These are phyloP conservation scores for Aleiodes leptofemur DNA, from an alignment of 2,888 invertebrate genomes.

Conservation along the genomic window DNA sequence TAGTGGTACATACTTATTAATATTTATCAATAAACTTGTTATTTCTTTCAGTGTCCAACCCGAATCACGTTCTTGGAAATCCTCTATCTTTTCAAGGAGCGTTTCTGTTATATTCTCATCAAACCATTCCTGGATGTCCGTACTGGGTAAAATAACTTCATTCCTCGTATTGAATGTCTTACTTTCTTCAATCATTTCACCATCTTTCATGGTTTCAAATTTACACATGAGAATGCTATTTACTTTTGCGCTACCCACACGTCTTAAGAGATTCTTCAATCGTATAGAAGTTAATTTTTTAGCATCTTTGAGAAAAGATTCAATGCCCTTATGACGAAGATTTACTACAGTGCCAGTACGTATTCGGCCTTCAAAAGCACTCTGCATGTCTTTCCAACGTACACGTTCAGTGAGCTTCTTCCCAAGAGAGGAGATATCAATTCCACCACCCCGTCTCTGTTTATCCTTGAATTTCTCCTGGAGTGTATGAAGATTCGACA, in stretches of 20 bases:
- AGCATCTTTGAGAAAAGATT: constrained; percentile 23
- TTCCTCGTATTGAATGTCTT: constrained; percentile 32
- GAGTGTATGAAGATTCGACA: not conserved
- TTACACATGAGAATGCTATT: constrained; percentile 37
- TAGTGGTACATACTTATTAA: not conserved
- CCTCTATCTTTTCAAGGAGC: constrained; percentile 49
- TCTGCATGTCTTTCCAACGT: constrained; percentile 1
- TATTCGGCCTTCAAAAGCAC: constrained; percentile 21
- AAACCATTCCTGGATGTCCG: constrained; percentile 53
- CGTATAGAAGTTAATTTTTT: not conserved
- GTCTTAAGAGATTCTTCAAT: not conserved
- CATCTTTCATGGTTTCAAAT: constrained; percentile 36
- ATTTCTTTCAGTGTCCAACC: constrained; percentile 51
- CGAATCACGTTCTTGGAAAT: constrained; percentile 54
- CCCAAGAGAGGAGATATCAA: not conserved
- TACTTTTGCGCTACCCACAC: constrained; percentile 21
- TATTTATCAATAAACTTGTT: constrained; percentile 18
- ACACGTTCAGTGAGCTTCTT: not conserved
- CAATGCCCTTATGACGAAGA: constrained; percentile 25
- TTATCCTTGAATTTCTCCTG: constrained; percentile 7
- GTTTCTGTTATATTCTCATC: constrained; percentile 39
- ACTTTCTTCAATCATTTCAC: constrained; percentile 45
- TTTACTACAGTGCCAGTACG: constrained; percentile 22
- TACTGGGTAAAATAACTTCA: constrained; percentile 50
- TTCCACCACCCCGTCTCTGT: not conserved